A percentile compares a stretch with the other conserved stretches of the same genome.
Conservation (phyloP, 2,797 vertebrate genomes). For the Eulemur albifrons region DNA sequence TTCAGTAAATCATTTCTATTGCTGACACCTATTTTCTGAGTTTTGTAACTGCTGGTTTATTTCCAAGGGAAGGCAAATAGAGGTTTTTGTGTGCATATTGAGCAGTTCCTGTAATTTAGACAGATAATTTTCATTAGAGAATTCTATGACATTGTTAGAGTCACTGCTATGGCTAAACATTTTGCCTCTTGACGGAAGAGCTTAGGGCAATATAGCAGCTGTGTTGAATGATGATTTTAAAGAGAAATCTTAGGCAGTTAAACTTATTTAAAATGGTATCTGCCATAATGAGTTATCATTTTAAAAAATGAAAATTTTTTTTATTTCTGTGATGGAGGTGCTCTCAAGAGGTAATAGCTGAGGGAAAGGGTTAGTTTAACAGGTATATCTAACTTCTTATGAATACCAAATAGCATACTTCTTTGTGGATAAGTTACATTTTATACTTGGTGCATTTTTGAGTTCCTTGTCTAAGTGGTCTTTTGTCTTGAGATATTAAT, state of each 20-base stretch:
- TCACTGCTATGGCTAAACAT: neutral
- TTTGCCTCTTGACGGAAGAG: neutral
- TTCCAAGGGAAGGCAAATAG: neutral
- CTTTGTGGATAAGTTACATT: neutral
- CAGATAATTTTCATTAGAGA: constrained; percentile 14
- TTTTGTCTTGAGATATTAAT: neutral
- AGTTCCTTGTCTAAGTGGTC: neutral
- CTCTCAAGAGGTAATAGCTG: neutral
- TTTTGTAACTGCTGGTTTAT: neutral
- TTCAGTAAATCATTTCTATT: constrained; percentile 5
- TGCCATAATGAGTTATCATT: neutral
- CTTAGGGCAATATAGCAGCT: neutral
- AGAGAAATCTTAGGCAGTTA: neutral
- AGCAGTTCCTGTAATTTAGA: neutral
- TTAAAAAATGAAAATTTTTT: constrained; percentile 6
- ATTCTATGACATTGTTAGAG: neutral
- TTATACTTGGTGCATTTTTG: neutral
- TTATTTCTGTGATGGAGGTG: neutral
- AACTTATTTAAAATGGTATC: neutral
- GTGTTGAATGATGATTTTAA: neutral
- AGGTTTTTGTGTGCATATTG: neutral
- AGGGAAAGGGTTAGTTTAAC: neutral
- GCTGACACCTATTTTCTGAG: neutral
- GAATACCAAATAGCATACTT: neutral
- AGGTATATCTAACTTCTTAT: neutral